Percentiles rank a stretch among this genome's conserved stretches.
These are phyloP conservation scores for Leptinotarsa tumamoca DNA, from an alignment of 2,888 invertebrate species.

Conservation along the genomic window DNA sequence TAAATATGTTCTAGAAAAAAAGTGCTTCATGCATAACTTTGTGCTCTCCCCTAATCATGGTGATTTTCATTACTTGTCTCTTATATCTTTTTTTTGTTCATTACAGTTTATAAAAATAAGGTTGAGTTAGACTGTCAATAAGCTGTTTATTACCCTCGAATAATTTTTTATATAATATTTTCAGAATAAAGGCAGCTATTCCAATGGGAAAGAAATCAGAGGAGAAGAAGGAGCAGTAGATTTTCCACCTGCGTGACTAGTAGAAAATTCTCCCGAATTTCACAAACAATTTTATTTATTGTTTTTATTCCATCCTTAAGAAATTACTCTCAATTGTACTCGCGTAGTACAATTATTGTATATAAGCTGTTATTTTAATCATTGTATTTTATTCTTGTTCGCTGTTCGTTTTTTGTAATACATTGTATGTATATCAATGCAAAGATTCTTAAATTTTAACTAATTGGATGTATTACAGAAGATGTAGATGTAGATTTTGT, in stretches of 20 bases:
- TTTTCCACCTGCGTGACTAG: constrained; percentile 32
- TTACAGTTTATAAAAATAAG: too few species aligned
- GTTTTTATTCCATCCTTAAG: constrained; percentile 52
- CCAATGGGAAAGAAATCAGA: constrained; percentile 90
- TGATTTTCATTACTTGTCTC: too few species aligned
- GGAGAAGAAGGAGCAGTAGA: constrained; percentile 87
- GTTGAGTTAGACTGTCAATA: too few species aligned
- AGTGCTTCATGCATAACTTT: too few species aligned
- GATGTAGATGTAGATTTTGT: constrained; percentile 46
- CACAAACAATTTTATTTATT: constrained; percentile 44
- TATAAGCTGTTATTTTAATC: constrained; percentile 51
- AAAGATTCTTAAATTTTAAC: constrained; percentile 38
- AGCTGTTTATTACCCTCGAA: too few species aligned
- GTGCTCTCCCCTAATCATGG: too few species aligned
- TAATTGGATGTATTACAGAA: constrained; percentile 48
- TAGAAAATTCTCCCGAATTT: constrained; percentile 21
- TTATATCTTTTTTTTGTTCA: too few species aligned
- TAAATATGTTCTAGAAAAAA: too few species aligned
- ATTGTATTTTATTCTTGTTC: constrained; percentile 48
- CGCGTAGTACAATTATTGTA: constrained; percentile 43
- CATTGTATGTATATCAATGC: constrained; percentile 50
- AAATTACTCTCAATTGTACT: constrained; percentile 45
- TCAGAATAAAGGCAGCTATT: constrained; percentile 87
- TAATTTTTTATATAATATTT: constrained; percentile 46
- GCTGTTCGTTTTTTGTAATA: constrained; percentile 52